Conservation (phyloP, 1,140 invertebrate genomes). For the Potamilus streckersoni region DNA sequence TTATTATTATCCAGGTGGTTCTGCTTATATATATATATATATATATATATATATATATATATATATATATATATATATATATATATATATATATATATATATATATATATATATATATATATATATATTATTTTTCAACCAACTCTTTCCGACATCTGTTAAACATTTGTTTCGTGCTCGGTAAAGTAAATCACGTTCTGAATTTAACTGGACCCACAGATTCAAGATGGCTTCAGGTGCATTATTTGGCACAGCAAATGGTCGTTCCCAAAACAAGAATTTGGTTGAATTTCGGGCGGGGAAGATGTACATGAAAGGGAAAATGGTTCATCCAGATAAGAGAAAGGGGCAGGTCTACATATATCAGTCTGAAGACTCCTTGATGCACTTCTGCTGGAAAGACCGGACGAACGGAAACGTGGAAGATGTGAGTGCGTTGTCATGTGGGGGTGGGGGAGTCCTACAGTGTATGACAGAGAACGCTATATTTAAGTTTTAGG, state of each 20-base stretch:
- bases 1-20: too few species aligned
- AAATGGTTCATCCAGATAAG: slow-evolving; percentile 95
- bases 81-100: too few species aligned
- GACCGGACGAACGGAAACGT: slow-evolving; percentile 83
- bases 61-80: too few species aligned
- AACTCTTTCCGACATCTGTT: too few species aligned
- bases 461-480: too few species aligned
- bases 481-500: too few species aligned
- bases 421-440: slow-evolving; percentile 76
- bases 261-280: slow-evolving; percentile 86
- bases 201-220: neutral
- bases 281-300: slow-evolving; percentile 96
- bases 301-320: slow-evolving; percentile 95
- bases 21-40: too few species aligned
- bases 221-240: slow-evolving; percentile 61
- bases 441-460: neutral
- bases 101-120: too few species aligned
- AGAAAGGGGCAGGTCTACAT: slow-evolving; percentile 95
- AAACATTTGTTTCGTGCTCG: too few species aligned
- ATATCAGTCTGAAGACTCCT: slow-evolving; percentile 92
- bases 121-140: too few species aligned
- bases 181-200: neutral
- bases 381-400: slow-evolving; percentile 99
- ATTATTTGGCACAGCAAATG: slow-evolving; percentile 73
- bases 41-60: too few species aligned